Base-by-base conservation (phyloP, 2,888 invertebrate genomes). In the Ophion costatus region DNA sequence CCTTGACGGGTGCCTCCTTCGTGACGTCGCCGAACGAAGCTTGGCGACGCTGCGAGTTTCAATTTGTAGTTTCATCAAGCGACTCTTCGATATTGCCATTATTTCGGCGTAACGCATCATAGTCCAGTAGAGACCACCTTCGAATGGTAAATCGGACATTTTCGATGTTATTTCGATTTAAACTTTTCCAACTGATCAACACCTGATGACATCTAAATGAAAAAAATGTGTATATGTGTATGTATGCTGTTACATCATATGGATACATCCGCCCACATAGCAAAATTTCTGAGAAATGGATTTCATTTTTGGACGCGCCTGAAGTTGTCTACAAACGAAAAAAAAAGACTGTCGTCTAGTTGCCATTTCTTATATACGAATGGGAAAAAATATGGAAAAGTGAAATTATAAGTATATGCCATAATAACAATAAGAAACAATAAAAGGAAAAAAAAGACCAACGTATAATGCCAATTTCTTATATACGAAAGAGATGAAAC, bases 21-120 rank as follows among this genome's bases (percentile, higher is more conserved):
- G 1, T 17, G 70, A 22, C n/a, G 56, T n/a, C n/a, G 29, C 17
- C 14, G 61, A 24, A 56, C 70, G 71, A 45, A 56, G 66, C 17
- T 64, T 63, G 11, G 78, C 77, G 9, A 51, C 57, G 11, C 80
- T 69, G 59, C 45, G 76, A 63, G 80, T 80, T 42, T 80, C 77
- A 11, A 45, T 80, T 61, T 70, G 80, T 38, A 85, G n/a, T 38
- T 80, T 75, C 70, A 38, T 69, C 11, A 85, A 64, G 61, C 77
- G 67, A 56, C n/a, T 80, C 33, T 85, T 85, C 67, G 83, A 74
- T 38, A 83, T 63, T 11, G 85, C 66, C 85, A 85, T 85, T 70
- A 83, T 75, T 38, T 83, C 85, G 29, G 61, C 85, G 69, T 85
- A 85, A 38, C 56, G 71, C 83, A 80, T 78, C 69, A 85, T 70